phyloP scores from a whole-genome alignment of 1,140 invertebrate species.

The Hylaeus anthracinus region DNA sequence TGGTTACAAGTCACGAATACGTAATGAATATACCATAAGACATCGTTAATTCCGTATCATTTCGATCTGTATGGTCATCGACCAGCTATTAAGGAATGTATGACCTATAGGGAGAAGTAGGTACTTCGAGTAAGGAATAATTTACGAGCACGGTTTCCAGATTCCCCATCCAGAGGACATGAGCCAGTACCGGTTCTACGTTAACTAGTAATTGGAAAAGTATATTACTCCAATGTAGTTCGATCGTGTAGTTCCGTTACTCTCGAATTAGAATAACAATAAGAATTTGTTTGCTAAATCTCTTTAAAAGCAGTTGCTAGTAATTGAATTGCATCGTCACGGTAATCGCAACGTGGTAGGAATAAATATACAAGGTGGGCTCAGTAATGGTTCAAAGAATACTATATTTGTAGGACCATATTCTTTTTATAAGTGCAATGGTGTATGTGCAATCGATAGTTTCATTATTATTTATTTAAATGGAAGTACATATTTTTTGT shows the following conservation, averaged over 20 bases:
- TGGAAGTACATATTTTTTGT: no score
- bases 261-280: conserved; percentile 30
- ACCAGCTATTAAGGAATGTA: not conserved
- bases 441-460: no score
- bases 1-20: not conserved
- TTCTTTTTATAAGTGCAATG: no score
- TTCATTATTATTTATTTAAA: no score
- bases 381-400: no score
- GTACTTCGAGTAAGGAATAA: conserved; percentile 46
- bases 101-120: not conserved
- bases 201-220: conserved; percentile 35
- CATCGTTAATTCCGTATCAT: not conserved
- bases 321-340: not conserved
- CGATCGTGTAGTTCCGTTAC: conserved; percentile 13
- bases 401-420: no score
- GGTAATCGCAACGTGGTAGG: not conserved
- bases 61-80: not conserved
- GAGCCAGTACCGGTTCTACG: conserved; percentile 17
- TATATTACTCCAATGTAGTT: conserved; percentile 50
- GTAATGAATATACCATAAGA: not conserved
- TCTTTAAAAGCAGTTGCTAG: not conserved
- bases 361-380: not conserved
- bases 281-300: conserved; percentile 25
- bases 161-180: conserved; percentile 22
- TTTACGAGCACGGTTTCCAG: conserved; percentile 38